These are phyloP conservation scores for Antedon mediterranea DNA, from an alignment of 53 echinoderm and acorn worm genomes.

Conservation along the genomic window DNA sequence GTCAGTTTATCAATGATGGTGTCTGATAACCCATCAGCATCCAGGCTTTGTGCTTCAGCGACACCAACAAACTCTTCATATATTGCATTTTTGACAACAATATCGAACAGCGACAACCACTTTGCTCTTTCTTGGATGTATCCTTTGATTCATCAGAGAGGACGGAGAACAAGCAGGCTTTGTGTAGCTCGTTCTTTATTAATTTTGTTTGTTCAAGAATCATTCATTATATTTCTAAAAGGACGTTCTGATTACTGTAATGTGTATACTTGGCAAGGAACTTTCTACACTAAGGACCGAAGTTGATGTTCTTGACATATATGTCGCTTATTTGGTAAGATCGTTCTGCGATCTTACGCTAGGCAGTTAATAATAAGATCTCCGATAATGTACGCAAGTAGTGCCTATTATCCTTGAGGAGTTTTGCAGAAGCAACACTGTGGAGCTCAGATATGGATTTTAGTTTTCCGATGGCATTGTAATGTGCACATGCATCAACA, in stretches of 20 bases:
- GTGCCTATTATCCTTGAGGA: background rate
- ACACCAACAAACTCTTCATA: too few relatives aligned
- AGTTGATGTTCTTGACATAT: background rate
- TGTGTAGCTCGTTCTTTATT: too few relatives aligned
- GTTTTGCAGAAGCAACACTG: background rate
- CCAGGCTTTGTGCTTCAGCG: too few relatives aligned
- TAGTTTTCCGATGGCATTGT: background rate
- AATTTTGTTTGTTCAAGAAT: too few relatives aligned
- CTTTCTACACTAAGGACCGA: background rate
- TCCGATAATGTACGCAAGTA: background rate
- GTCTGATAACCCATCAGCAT: too few relatives aligned
- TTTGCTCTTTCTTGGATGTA: slow-evolving; percentile 16
- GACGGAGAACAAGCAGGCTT: slow-evolving; percentile 10
- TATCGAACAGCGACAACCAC: slow-evolving; percentile 18
- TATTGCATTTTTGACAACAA: too few relatives aligned
- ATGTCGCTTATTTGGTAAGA: background rate
- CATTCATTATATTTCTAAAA: slow-evolving; percentile 9
- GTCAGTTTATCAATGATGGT: too few relatives aligned
- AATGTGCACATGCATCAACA: too few relatives aligned
- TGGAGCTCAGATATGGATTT: background rate
- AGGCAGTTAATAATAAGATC: background rate
- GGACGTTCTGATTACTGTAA: background rate
- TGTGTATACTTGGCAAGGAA: background rate
- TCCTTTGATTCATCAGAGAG: slow-evolving; percentile 31
- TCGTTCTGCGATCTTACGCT: background rate